Conservation (phyloP, 2,797 vertebrate species). For the Craterocephalus amniculus region DNA sequence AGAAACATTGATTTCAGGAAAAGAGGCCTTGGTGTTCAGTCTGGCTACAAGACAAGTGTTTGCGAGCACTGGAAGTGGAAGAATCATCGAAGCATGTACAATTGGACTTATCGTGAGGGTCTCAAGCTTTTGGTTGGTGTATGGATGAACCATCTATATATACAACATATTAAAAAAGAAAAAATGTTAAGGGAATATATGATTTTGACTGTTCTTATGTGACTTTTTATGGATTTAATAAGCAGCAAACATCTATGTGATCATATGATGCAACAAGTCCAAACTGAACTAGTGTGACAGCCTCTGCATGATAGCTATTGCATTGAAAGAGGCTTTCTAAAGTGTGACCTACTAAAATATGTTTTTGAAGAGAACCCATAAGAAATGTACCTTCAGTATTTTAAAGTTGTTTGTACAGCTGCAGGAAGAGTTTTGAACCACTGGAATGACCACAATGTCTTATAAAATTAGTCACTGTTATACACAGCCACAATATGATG, state of each 20-base stretch:
- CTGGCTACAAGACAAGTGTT: slow-evolving; percentile 86
- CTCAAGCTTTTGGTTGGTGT: slow-evolving; percentile 92
- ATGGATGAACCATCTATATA: slow-evolving; percentile 95
- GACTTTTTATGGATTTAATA: background rate
- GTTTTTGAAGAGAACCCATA: background rate
- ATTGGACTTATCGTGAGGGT: slow-evolving; percentile 88
- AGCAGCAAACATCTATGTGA: background rate
- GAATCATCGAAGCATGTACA: slow-evolving; percentile 90
- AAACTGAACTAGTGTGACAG: background rate
- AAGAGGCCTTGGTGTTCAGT: slow-evolving; percentile 88
- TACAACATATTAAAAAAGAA: slow-evolving; percentile 88
- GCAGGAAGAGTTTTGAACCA: background rate
- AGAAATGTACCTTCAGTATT: background rate
- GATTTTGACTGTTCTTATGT: slow-evolving; percentile 62
- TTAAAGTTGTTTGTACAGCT: background rate
- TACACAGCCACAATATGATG: background rate
- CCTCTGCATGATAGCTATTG: background rate
- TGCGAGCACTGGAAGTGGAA: slow-evolving; percentile 88
- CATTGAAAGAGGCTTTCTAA: background rate
- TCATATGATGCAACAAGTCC: background rate
- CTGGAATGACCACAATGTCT: background rate
- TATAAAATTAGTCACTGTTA: background rate
- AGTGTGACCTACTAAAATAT: background rate
- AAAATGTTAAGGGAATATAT: slow-evolving; percentile 82
- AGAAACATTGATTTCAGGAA: slow-evolving; percentile 86